Percentiles rank a stretch among this genome's conserved stretches.
These are phyloP conservation scores for Mythimna loreyi DNA, from an alignment of 2,888 invertebrate species.

Conservation along the genomic window DNA sequence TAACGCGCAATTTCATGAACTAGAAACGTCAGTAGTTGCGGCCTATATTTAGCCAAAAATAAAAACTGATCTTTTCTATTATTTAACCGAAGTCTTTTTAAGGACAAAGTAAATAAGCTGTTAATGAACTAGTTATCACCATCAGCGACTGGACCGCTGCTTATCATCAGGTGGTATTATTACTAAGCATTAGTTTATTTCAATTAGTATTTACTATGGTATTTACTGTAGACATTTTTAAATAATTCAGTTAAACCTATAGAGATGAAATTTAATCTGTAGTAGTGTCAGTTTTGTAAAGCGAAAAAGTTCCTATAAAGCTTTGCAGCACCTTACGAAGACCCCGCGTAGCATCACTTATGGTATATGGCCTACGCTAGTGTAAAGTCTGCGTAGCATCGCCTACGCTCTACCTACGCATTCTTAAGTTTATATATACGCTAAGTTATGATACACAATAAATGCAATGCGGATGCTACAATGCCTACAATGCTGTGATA, in stretches of 20 bases:
- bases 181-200: too few relatives aligned
- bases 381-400: constrained; percentile 8
- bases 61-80: background rate
- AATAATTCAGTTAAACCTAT: background rate
- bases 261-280: background rate
- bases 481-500: too few relatives aligned
- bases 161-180: too few relatives aligned
- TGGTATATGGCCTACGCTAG: too few relatives aligned
- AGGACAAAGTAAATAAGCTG: too few relatives aligned
- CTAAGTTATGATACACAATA: too few relatives aligned
- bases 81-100: too few relatives aligned
- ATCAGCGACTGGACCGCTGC: too few relatives aligned
- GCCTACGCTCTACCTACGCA: constrained; percentile 7
- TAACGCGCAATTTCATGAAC: background rate
- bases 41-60: background rate
- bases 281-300: background rate
- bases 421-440: background rate
- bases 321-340: background rate
- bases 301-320: background rate
- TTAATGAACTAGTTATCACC: too few relatives aligned
- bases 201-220: too few relatives aligned
- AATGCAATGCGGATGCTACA: too few relatives aligned
- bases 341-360: too few relatives aligned
- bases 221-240: background rate
- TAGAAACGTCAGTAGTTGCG: background rate